A percentile compares a stretch with the other conserved stretches of the same genome.
These are phyloP conservation scores for Hassar affinis DNA, from an alignment of 2,113 vertebrate genomes.

Conservation along the genomic window DNA sequence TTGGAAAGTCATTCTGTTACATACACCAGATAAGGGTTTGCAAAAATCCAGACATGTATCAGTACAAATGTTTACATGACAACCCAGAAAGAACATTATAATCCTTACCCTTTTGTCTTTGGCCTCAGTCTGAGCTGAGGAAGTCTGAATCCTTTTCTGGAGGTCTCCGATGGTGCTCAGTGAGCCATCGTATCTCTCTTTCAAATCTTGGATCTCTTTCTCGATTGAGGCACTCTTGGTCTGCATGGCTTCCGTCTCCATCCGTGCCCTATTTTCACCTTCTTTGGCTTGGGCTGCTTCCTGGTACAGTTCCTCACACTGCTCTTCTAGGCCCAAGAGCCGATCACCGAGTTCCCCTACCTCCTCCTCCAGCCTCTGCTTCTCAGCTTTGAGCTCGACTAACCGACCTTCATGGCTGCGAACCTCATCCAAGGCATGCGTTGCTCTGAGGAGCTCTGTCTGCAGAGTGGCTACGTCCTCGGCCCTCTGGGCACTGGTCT, in stretches of 20 bases:
- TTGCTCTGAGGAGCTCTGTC: conserved; percentile 74
- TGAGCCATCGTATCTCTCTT: conserved; percentile 84
- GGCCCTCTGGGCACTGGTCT: conserved; percentile 68
- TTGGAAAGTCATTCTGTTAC: neutral
- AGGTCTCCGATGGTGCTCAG: conserved; percentile 83
- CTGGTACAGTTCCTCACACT: conserved; percentile 71
- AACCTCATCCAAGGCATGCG: conserved; percentile 70
- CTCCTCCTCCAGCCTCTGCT: conserved; percentile 77
- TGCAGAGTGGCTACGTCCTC: conserved; percentile 75
- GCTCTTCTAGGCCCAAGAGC: conserved; percentile 68
- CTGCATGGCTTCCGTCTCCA: conserved; percentile 76
- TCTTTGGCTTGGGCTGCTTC: conserved; percentile 71
- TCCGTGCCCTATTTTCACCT: conserved; percentile 69
- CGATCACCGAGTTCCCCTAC: conserved; percentile 66
- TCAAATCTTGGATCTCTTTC: conserved; percentile 87
- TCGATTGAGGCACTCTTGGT: conserved; percentile 78
- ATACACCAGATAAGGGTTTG: neutral
- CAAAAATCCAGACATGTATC: neutral
- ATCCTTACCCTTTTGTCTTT: conserved; percentile 91
- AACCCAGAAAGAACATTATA: neutral
- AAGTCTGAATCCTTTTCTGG: conserved; percentile 88
- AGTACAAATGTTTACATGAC: neutral
- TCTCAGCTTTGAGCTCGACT: conserved; percentile 73
- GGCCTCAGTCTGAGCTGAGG: conserved; percentile 86
- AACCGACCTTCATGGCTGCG: conserved; percentile 72